Conservation (phyloP, 2,797 vertebrate genomes). For the Chloroceryle inda region DNA sequence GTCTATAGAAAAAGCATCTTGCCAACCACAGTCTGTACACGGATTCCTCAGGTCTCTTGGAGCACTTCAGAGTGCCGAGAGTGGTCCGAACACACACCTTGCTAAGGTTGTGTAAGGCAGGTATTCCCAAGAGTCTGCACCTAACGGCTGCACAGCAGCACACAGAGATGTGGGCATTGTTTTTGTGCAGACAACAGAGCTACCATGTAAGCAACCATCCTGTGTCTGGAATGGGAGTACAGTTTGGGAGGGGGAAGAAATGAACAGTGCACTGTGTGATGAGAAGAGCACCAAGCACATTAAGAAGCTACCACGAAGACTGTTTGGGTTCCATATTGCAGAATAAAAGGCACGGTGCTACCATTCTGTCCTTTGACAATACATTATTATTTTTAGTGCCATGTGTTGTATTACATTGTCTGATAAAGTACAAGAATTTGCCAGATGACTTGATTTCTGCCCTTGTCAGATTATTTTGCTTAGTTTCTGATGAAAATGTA, state of each 20-base stretch:
- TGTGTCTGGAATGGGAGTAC: not conserved
- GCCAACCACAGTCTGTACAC: not conserved
- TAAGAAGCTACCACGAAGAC: not conserved
- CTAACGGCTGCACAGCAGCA: not conserved
- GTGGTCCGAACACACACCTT: not conserved
- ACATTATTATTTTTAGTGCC: slow-evolving; percentile 63
- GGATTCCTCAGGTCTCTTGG: not conserved
- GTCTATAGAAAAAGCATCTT: not conserved
- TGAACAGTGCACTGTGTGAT: not conserved
- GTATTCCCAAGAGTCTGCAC: not conserved
- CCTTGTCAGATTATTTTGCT: slow-evolving; percentile 77
- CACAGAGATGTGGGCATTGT: accelerated
- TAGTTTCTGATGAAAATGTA: slow-evolving; percentile 72
- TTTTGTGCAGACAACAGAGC: not conserved
- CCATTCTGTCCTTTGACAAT: slow-evolving; percentile 34
- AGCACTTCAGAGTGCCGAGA: accelerated
- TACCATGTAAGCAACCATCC: not conserved
- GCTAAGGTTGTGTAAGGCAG: accelerated
- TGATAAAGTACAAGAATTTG: slow-evolving; percentile 73
- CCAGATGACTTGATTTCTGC: slow-evolving; percentile 72
- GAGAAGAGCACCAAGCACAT: not conserved
- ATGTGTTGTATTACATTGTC: slow-evolving; percentile 51
- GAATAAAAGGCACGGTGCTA: slow-evolving; percentile 35
- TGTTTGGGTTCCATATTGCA: not conserved
- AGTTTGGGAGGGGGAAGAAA: not conserved